phyloP scores from a whole-genome alignment of 2,888 invertebrate species.

The Heliconius charithonia region DNA sequence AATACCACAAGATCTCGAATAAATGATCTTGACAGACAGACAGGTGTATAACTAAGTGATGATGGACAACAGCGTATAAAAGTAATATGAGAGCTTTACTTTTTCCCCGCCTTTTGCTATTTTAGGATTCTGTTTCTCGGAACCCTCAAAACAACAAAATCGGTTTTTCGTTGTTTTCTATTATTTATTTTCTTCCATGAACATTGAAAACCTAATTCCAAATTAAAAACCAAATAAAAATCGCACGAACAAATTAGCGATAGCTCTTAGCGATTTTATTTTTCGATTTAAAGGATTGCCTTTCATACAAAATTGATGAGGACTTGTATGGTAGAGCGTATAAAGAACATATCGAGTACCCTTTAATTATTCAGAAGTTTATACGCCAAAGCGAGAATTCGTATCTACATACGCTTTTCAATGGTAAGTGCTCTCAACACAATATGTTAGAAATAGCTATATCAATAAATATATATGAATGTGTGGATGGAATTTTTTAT shows the following conservation, averaged over 20 bases:
- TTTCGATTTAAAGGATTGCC: slow-evolving; percentile 29
- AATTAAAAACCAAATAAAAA: slow-evolving; percentile 1
- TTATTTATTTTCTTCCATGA: not conserved
- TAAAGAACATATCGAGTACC: slow-evolving; percentile 34
- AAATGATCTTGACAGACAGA: too few species aligned
- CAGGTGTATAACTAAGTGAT: too few species aligned
- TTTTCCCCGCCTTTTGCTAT: too few species aligned
- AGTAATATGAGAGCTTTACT: too few species aligned
- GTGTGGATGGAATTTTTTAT: not conserved
- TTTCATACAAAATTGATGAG: slow-evolving; percentile 39
- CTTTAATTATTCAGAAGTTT: slow-evolving; percentile 41
- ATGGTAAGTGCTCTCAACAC: slow-evolving; percentile 29
- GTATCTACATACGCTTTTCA: slow-evolving; percentile 31
- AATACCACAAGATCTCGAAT: too few species aligned
- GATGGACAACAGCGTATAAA: too few species aligned
- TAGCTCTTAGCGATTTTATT: slow-evolving; percentile 28
- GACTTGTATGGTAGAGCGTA: slow-evolving; percentile 35
- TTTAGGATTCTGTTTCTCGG: too few species aligned
- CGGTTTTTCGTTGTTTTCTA: too few species aligned
- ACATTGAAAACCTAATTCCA: not conserved
- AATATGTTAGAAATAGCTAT: slow-evolving; percentile 27
- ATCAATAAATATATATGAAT: not conserved
- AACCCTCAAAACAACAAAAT: too few species aligned
- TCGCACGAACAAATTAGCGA: slow-evolving; percentile 20
- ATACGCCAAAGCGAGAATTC: slow-evolving; percentile 34